Evolutionary conservation across 2,113 vertebrate genomes (phyloP), one percentile per base, ranked within the genome.

Genomic region (Syngnathus scovelli): DNA sequence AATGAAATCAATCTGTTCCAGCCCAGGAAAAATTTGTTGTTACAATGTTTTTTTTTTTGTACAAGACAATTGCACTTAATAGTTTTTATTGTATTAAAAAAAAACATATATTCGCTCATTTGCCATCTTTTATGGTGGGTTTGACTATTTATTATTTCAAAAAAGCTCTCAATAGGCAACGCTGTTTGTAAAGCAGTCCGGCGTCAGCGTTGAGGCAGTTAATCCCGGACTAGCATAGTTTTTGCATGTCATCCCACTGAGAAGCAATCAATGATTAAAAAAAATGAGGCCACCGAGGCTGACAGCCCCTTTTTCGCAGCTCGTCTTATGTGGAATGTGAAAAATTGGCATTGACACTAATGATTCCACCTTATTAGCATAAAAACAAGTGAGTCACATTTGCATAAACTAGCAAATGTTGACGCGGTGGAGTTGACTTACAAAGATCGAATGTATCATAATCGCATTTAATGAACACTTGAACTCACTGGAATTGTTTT

Each of bases 341-440:
- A 72, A 66, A 61, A 49, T 38, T 16, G 37, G 18, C 38, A 62
- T 9, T 11, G 36, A 43, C 15, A 6, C 44, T 48, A 48, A 48
- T 43, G 18, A 51, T 49, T 49, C 33, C 18, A 19, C 7, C 13
- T 8, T 6, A 49, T 19, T 49, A n/a, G 63, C n/a, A 44, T 46
- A 36, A 64, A 64, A 51, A 64, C n/a, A 49, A 49, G n/a, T 1
- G n/a, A 69, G 72, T 21, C 15, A 68, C 46, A 77, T 71, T 59
- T 68, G 38, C 48, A 78, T 61, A 72, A 85, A 66, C 78, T 72
- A 62, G 67, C 73, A 67, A 58, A 72, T 78, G 37, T 83, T 56
- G 67, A 74, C 60, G 41, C 43, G 60, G 19, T 33, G 63, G 64
- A 44, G 71, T 13, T 10, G 68, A 67, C 43, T 10, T 8, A 27